phyloP scores from a whole-genome alignment of 2,888 invertebrate species.

The Criorhina ranunculi region DNA sequence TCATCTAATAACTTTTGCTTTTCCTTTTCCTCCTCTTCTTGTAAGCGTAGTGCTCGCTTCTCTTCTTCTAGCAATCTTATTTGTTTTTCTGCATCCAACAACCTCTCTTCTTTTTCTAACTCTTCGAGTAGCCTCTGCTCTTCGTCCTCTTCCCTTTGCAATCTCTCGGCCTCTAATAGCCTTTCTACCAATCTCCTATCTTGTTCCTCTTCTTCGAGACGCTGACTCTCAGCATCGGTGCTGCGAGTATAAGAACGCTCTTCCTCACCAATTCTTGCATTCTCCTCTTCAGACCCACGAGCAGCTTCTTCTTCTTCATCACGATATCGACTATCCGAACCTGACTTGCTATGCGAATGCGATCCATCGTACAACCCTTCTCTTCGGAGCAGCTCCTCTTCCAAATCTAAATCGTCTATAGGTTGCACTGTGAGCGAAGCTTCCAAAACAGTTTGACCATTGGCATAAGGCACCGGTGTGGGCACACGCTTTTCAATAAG shows the following conservation, averaged over 20 bases:
- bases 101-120: conserved; percentile 42
- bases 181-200: conserved; percentile 23
- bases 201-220: conserved; percentile 65
- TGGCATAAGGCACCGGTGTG: conserved; percentile 87
- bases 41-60: conserved; percentile 76
- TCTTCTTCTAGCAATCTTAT: conserved; percentile 23
- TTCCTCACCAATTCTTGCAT: conserved; percentile 78
- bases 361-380: conserved; percentile 67
- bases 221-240: conserved; percentile 79
- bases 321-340: conserved; percentile 76
- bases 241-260: conserved; percentile 81
- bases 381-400: conserved; percentile 79
- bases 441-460: conserved; percentile 87
- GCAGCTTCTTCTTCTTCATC: conserved; percentile 76
- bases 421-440: conserved; percentile 89
- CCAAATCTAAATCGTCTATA: conserved; percentile 85
- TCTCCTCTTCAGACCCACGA: conserved; percentile 64
- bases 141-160: conserved; percentile 57
- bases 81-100: conserved; percentile 51
- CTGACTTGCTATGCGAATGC: conserved; percentile 70
- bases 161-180: conserved; percentile 22
- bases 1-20: conserved; percentile 33
- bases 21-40: conserved; percentile 18
- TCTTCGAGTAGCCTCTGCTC: conserved; percentile 38
- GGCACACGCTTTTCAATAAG: conserved; percentile 87